A percentile compares a stretch with the other conserved stretches of the same genome.
These are phyloP conservation scores for Parapristionchus giblindavisi DNA, from an alignment of 2,888 invertebrate species.

Conservation along the genomic window DNA sequence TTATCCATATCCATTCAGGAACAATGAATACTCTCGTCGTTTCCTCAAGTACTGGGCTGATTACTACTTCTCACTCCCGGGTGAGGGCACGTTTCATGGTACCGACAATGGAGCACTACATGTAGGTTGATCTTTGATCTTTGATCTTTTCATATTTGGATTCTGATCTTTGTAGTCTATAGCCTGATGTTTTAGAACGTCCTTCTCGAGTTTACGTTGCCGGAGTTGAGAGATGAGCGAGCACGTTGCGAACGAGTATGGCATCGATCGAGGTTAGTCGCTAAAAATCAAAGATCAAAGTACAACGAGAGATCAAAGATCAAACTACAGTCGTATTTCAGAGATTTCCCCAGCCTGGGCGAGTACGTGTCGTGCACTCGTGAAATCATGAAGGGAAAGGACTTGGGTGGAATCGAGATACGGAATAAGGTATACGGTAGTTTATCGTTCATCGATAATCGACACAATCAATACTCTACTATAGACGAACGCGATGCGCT, in stretches of 20 bases:
- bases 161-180: neutral
- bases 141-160: neutral
- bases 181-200: slow-evolving; percentile 43
- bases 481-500: slow-evolving; percentile 36
- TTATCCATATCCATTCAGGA: too few relatives aligned
- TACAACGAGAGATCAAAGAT: neutral
- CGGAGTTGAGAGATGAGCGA: slow-evolving; percentile 12
- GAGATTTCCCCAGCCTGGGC: slow-evolving; percentile 4
- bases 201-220: slow-evolving; percentile 42
- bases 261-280: slow-evolving; percentile 39
- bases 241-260: slow-evolving; percentile 38
- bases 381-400: neutral
- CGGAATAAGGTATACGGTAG: slow-evolving; percentile 20
- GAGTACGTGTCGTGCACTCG: slow-evolving; percentile 30
- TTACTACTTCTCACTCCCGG: neutral
- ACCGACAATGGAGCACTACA: slow-evolving; percentile 36
- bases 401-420: slow-evolving; percentile 29
- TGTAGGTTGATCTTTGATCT: neutral
- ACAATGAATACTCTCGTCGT: slow-evolving; percentile 29
- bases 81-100: slow-evolving; percentile 29
- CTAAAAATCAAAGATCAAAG: neutral
- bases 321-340: neutral
- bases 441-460: neutral
- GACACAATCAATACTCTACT: slow-evolving; percentile 17
- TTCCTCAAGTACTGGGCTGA: slow-evolving; percentile 37